Evolutionary conservation across 2,888 invertebrate species (phyloP).

Genomic region (Phaonia tiefii): DNA sequence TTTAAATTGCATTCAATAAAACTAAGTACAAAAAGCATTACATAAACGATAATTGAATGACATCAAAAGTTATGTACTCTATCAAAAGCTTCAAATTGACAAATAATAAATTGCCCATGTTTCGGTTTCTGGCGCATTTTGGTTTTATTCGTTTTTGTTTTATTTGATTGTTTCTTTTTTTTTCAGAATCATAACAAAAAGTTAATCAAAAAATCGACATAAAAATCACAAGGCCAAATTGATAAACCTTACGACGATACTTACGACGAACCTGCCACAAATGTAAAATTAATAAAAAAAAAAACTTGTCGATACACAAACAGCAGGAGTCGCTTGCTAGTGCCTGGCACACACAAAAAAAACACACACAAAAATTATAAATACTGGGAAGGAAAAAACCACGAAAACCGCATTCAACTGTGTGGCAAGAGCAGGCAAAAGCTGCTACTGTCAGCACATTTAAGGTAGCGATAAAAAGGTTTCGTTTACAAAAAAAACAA

Average conservation of each 20-base stretch:
- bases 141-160: not conserved
- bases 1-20: not conserved
- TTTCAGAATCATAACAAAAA: slow-evolving; percentile 2
- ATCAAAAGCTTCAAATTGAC: slow-evolving; percentile 27
- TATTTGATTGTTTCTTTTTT: not conserved
- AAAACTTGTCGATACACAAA: slow-evolving; percentile 57
- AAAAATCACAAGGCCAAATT: slow-evolving; percentile 31
- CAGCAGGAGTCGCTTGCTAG: slow-evolving; percentile 52
- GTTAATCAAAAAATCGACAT: slow-evolving; percentile 31
- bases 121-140: not conserved
- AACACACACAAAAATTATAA: too few relatives aligned
- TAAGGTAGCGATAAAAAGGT: not conserved
- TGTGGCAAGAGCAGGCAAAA: not conserved
- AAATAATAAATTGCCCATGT: slow-evolving; percentile 27
- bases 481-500: not conserved
- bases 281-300: slow-evolving; percentile 44
- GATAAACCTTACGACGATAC: slow-evolving; percentile 16
- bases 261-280: slow-evolving; percentile 44
- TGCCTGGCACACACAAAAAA: slow-evolving; percentile 17
- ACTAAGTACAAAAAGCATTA: not conserved
- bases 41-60: slow-evolving; percentile 30
- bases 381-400: not conserved
- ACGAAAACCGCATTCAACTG: slow-evolving; percentile 1
- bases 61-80: slow-evolving; percentile 27
- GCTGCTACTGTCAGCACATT: not conserved